Base-by-base conservation (phyloP, 1,140 invertebrate genomes). In the Berghia stephanieae region DNA sequence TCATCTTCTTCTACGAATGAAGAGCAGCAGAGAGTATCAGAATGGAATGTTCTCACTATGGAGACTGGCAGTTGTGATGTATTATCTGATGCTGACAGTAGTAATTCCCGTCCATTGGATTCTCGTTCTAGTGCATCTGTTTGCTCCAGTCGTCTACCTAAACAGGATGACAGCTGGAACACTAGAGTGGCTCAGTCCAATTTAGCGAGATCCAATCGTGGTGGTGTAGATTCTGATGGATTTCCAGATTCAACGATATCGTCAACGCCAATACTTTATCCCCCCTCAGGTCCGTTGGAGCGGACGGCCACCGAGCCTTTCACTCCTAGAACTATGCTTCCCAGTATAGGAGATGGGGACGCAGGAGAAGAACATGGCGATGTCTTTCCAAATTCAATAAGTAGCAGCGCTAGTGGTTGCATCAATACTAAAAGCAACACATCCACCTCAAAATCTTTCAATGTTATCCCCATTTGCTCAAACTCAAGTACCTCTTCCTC, bases 1-100 rank as follows among this genome's bases (percentile, higher is more conserved):
- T 75, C 72, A 3, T 75, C 72, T 16, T 75, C 72, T 27, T 76
- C 74, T 21, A 36, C 57, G 34, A 68, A 42, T 36, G 74, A 76
- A 13, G 74, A 76, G 34, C 74, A 76, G n/a, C 74, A 57, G 18
- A 57, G 52, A 34, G 71, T 73, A 55, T 46, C 44, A n/a, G 74
- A 76, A 24, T 76, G 74, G 74, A 60, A 76, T 68, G 74, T 76
- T 38, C 43, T 76, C 4, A 44, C 74, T n/a, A 34, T 76, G 34
- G 74, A 76, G 16, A 4, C 72, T 3, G 72, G 72, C n/a, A n/a
- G n/a, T n/a, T 63, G 72, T 43, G 72, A 75, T 38, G 55, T 75
- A 6, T 24, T 27, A 4, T 75, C 72, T 43, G 72, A 75, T 34
- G 55, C 52, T 3, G 72, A 75, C 16, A 36, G 31, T 31, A 16